Conservation (phyloP, 2,113 vertebrate genomes). For the Falcunculus frontatus region DNA sequence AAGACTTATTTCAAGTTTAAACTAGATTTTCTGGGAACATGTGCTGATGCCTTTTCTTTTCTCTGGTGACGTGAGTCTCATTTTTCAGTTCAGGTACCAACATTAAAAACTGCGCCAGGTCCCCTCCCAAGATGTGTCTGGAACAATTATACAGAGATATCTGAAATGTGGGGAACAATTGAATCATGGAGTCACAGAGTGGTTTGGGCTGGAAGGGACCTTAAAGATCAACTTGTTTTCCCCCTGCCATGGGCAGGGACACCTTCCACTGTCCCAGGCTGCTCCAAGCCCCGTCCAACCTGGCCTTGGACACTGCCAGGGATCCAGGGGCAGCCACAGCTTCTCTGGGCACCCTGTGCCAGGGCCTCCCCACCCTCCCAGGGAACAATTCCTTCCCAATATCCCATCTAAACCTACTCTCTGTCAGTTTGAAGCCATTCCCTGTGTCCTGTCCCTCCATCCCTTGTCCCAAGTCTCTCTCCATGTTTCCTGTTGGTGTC, state of each 20-base stretch:
- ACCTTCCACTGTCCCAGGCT: neutral
- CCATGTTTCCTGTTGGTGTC: accelerated
- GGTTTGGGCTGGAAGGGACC: neutral
- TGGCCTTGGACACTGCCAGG: neutral
- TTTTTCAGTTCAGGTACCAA: neutral
- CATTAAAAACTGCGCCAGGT: neutral
- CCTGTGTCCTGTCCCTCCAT: neutral
- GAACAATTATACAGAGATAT: accelerated
- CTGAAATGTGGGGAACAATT: neutral
- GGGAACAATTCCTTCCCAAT: accelerated
- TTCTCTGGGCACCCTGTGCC: neutral
- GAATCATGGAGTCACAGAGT: neutral
- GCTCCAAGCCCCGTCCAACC: neutral
- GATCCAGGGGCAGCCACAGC: neutral
- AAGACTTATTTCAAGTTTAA: neutral
- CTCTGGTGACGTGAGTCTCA: accelerated
- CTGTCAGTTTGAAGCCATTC: accelerated
- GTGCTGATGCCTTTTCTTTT: neutral
- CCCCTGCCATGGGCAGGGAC: neutral
- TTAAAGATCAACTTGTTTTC: neutral
- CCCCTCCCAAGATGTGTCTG: neutral
- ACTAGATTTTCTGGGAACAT: neutral
- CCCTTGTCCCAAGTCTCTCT: neutral
- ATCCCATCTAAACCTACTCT: accelerated
- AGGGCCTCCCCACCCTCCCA: accelerated